Conservation (phyloP, 2,888 invertebrate species). For the Caenorhabditis auriculariae region DNA sequence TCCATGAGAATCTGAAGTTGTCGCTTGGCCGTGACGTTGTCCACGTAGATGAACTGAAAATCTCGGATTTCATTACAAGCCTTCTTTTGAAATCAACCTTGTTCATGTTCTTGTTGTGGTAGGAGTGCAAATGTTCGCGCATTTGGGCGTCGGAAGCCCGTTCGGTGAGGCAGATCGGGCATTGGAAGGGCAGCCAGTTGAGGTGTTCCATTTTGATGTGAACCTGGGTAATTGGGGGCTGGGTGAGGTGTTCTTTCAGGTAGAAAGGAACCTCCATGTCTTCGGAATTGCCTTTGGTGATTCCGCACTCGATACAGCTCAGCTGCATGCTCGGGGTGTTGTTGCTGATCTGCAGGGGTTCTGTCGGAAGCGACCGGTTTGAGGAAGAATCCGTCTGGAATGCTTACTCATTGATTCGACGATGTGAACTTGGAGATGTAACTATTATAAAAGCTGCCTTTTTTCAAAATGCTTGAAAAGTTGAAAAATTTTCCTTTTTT, state of each 20-base stretch:
- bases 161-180: slow-evolving; percentile 51
- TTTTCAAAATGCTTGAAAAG: too few species aligned
- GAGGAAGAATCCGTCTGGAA: background rate
- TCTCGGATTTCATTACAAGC: background rate
- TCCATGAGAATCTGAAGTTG: slow-evolving; percentile 57
- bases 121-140: slow-evolving; percentile 59
- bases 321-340: slow-evolving; percentile 45
- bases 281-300: slow-evolving; percentile 52
- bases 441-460: too few species aligned
- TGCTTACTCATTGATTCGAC: too few species aligned
- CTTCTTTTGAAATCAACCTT: slow-evolving; percentile 22
- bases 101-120: slow-evolving; percentile 54
- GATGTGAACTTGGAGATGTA: too few species aligned
- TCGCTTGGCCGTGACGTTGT: slow-evolving; percentile 57
- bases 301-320: slow-evolving; percentile 57
- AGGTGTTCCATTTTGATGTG: slow-evolving; percentile 59
- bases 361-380: slow-evolving; percentile 1
- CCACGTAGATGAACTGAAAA: slow-evolving; percentile 55
- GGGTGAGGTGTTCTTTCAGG: background rate
- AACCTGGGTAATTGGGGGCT: slow-evolving; percentile 14
- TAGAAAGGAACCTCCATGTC: slow-evolving; percentile 56
- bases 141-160: slow-evolving; percentile 60
- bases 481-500: too few species aligned
- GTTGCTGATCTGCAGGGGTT: slow-evolving; percentile 29
- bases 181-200: slow-evolving; percentile 61